A percentile compares a stretch with the other conserved stretches of the same genome.
These are phyloP conservation scores for Cheilosia scutellata DNA, from an alignment of 2,888 invertebrate genomes.

Conservation along the genomic window DNA sequence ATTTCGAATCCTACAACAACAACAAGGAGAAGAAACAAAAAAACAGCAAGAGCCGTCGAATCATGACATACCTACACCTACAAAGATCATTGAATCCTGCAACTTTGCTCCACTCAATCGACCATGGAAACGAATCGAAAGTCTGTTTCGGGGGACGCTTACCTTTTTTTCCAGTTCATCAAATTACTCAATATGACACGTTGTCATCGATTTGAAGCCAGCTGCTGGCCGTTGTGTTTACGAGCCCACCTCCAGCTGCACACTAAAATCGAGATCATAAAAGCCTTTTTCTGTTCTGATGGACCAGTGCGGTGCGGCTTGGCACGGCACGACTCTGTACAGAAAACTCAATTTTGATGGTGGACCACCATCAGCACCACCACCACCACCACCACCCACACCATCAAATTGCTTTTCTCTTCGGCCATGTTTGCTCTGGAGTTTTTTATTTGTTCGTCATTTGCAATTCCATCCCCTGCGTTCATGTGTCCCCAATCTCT, in stretches of 20 bases:
- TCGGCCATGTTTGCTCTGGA: conserved; percentile 10
- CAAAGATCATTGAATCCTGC: conserved; percentile 23
- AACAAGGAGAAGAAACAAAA: conserved; percentile 6
- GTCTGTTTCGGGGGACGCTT: conserved; percentile 27
- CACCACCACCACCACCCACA: conserved; percentile 26
- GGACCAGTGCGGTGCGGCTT: neutral
- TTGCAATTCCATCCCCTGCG: conserved; percentile 65
- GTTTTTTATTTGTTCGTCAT: conserved; percentile 64
- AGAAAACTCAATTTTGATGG: conserved; percentile 56
- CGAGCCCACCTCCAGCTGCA: conserved; percentile 17
- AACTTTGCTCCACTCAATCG: conserved; percentile 52
- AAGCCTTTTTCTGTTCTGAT: conserved; percentile 46
- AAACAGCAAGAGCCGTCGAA: conserved; percentile 1
- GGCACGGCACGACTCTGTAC: neutral
- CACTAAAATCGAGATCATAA: conserved; percentile 59
- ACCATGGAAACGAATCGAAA: conserved; percentile 30
- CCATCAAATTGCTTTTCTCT: conserved; percentile 28
- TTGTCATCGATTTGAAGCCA: conserved; percentile 44
- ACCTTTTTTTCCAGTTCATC: conserved; percentile 55
- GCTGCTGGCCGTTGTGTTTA: conserved; percentile 10
- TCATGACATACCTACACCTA: conserved; percentile 1
- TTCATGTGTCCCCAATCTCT: conserved; percentile 14
- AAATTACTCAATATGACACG: conserved; percentile 52
- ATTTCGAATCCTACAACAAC: conserved; percentile 34
- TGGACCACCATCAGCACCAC: conserved; percentile 2